phyloP scores from a whole-genome alignment of 1,140 invertebrate genomes.

The Bilobella aurantiaca region DNA sequence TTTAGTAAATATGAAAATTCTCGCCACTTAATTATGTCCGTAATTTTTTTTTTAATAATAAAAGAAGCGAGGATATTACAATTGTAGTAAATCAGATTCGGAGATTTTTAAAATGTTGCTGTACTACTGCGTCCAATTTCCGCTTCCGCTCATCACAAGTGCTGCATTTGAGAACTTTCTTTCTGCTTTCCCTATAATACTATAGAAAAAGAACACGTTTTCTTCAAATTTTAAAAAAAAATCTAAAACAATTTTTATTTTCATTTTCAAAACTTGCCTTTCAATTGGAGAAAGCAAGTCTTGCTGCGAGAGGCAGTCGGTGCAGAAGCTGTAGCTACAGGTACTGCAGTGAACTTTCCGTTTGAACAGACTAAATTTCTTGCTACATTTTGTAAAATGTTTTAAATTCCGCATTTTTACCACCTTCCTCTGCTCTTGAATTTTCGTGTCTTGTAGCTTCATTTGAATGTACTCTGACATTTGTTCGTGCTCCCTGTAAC shows the following conservation, averaged over 20 bases:
- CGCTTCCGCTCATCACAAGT: neutral
- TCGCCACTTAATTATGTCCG: too few relatives aligned
- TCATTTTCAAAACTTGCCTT: neutral
- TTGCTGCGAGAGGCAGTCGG: neutral
- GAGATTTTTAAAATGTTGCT: neutral
- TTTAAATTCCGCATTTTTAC: neutral
- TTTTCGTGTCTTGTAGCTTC: neutral
- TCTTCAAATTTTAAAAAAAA: neutral
- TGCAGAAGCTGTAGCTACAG: neutral
- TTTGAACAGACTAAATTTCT: conserved; percentile 6
- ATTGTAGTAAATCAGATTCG: too few relatives aligned
- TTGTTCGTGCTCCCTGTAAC: conserved; percentile 4
- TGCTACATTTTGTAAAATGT: neutral
- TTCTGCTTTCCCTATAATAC: neutral
- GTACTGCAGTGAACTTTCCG: conserved; percentile 2
- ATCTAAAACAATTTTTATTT: neutral
- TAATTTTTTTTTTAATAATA: too few relatives aligned
- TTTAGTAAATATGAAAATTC: too few relatives aligned
- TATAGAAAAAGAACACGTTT: neutral
- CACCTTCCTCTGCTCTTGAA: neutral
- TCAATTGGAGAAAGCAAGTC: neutral
- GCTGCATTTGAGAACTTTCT: neutral
- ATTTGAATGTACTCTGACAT: neutral
- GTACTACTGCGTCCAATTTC: neutral
- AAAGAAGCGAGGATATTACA: too few relatives aligned